Evolutionary conservation across 1,140 invertebrate species (phyloP).

Genomic region (Eumeta japonica): DNA sequence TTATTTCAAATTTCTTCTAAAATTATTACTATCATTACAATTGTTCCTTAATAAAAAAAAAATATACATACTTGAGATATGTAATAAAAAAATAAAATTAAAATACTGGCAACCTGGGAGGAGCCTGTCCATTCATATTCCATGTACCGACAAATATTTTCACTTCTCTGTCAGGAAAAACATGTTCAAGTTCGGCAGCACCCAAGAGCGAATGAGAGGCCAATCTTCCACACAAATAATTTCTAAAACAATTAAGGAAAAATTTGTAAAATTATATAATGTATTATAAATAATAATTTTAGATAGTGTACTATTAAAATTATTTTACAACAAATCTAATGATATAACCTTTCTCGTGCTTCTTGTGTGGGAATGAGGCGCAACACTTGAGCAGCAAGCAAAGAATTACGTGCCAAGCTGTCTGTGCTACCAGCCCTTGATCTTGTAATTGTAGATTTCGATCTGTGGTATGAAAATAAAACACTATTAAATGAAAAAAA

Average conservation of each 20-base stretch:
- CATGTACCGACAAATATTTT: constrained; percentile 90
- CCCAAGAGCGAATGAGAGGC: constrained; percentile 79
- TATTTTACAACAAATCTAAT: background rate
- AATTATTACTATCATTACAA: no score
- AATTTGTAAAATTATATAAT: background rate
- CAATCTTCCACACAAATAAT: constrained; percentile 76
- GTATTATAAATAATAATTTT: background rate
- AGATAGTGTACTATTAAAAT: background rate
- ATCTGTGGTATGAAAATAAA: constrained; percentile 23
- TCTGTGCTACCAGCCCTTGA: constrained; percentile 62
- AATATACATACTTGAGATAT: constrained; percentile 2
- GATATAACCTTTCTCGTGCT: constrained; percentile 68
- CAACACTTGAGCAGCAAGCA: constrained; percentile 74
- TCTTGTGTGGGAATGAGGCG: constrained; percentile 77
- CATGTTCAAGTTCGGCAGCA: constrained; percentile 77
- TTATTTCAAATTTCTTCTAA: background rate
- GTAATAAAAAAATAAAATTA: constrained; percentile 7
- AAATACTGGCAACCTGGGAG: constrained; percentile 72
- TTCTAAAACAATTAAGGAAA: constrained; percentile 47
- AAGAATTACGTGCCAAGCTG: constrained; percentile 69
- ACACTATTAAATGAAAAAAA: constrained; percentile 3
- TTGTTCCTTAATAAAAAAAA: no score
- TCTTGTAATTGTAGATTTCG: constrained; percentile 43
- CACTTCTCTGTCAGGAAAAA: constrained; percentile 81
- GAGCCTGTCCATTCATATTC: constrained; percentile 91